Conservation (phyloP, 2,797 vertebrate species). For the Glyptemys insculpta region DNA sequence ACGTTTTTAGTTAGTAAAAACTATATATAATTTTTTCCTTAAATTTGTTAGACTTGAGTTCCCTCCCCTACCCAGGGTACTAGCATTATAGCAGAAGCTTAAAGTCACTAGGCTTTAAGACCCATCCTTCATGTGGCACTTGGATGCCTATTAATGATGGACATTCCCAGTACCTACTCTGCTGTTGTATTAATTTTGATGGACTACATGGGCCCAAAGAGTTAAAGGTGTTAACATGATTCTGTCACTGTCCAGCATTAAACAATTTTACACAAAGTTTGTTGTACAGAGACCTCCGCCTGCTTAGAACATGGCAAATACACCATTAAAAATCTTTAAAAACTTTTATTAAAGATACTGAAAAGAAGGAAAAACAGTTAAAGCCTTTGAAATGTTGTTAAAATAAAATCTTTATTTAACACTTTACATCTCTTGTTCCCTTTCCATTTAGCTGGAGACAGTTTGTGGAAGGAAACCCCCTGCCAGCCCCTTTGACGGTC, state of each 20-base stretch:
- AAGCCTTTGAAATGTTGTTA: background rate
- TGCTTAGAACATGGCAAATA: background rate
- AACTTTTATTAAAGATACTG: too few species aligned
- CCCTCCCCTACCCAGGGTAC: fast-evolving
- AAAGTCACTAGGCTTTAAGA: background rate
- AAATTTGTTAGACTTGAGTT: background rate
- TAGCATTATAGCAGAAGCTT: background rate
- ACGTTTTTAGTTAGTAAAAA: background rate
- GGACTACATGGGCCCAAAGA: background rate
- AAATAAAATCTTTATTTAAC: too few species aligned
- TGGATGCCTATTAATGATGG: background rate
- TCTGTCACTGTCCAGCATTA: background rate
- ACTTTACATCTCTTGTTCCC: background rate
- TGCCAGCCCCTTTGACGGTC: background rate
- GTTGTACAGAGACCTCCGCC: background rate
- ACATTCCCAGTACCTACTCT: background rate
- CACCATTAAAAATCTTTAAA: too few species aligned
- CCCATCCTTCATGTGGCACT: background rate
- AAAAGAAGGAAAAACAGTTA: background rate
- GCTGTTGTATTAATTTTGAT: background rate
- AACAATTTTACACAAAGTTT: background rate
- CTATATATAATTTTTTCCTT: background rate
- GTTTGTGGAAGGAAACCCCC: too few species aligned
- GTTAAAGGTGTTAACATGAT: background rate
- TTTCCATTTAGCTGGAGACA: background rate